These are phyloP conservation scores for Anser cygnoides DNA, from an alignment of 2,113 vertebrate species.

Conservation along the genomic window DNA sequence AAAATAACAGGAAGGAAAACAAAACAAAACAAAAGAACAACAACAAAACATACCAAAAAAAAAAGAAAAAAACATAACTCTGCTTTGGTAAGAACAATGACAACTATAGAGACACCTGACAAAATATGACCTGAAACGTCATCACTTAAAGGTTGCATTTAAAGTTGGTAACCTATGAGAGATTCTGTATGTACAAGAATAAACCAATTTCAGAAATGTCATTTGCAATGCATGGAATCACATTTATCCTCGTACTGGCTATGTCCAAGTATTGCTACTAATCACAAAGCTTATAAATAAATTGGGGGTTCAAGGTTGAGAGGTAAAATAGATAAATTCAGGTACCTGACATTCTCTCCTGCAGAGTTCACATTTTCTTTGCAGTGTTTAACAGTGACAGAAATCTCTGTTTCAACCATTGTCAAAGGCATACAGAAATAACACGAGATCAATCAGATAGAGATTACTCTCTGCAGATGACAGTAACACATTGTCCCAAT, in stretches of 20 bases:
- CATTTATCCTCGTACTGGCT: neutral
- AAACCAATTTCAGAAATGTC: neutral
- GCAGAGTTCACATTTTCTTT: neutral
- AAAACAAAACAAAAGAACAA: fast-evolving
- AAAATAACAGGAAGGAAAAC: fast-evolving
- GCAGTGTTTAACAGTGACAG: neutral
- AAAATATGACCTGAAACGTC: neutral
- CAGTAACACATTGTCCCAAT: neutral
- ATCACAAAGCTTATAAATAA: neutral
- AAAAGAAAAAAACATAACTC: neutral
- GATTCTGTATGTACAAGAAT: neutral
- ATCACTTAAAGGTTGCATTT: neutral
- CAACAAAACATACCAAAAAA: no score
- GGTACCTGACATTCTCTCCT: neutral
- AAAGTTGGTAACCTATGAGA: neutral
- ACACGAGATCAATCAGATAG: slow-evolving; percentile 1
- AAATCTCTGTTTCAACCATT: neutral
- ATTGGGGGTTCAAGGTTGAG: neutral
- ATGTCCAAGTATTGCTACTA: neutral
- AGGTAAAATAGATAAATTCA: neutral
- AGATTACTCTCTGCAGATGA: slow-evolving; percentile 15
- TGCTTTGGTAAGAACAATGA: neutral
- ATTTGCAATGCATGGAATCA: neutral
- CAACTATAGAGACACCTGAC: neutral
- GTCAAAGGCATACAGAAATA: neutral